These are phyloP conservation scores for Abrostola tripartita DNA, from an alignment of 2,888 invertebrate genomes.

Conservation along the genomic window DNA sequence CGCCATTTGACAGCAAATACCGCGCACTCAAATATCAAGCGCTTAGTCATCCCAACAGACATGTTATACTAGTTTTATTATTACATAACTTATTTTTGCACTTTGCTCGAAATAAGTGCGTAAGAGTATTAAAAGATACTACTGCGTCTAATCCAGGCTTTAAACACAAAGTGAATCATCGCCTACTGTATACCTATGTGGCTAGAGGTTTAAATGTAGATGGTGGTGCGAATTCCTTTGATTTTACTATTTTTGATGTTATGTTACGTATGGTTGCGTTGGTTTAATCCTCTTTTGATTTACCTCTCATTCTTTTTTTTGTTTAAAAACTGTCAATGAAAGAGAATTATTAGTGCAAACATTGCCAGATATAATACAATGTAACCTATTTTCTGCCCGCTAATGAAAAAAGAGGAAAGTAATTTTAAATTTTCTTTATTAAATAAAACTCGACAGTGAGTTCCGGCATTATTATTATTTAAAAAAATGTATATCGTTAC, in stretches of 20 bases:
- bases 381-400: constrained; percentile 41
- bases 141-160: constrained; percentile 55
- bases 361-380: constrained; percentile 37
- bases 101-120: constrained; percentile 56
- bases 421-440: constrained; percentile 37
- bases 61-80: constrained; percentile 58
- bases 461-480: constrained; percentile 46
- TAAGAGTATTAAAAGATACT: constrained; percentile 53
- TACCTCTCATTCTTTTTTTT: constrained; percentile 22
- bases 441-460: constrained; percentile 38
- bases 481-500: constrained; percentile 33
- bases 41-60: constrained; percentile 72
- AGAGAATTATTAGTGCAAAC: constrained; percentile 25
- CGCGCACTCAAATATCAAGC: constrained; percentile 75
- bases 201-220: constrained; percentile 47
- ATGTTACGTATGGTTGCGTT: constrained; percentile 18
- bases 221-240: constrained; percentile 35
- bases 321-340: constrained; percentile 35
- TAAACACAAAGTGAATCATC: constrained; percentile 54
- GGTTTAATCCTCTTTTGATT: constrained; percentile 21
- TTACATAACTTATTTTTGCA: constrained; percentile 61
- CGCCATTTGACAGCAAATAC: constrained; percentile 74
- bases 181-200: constrained; percentile 36
- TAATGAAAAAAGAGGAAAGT: constrained; percentile 22
- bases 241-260: constrained; percentile 50